phyloP scores from a whole-genome alignment of 1,140 invertebrate genomes.

The Cecropterus lyciades region DNA sequence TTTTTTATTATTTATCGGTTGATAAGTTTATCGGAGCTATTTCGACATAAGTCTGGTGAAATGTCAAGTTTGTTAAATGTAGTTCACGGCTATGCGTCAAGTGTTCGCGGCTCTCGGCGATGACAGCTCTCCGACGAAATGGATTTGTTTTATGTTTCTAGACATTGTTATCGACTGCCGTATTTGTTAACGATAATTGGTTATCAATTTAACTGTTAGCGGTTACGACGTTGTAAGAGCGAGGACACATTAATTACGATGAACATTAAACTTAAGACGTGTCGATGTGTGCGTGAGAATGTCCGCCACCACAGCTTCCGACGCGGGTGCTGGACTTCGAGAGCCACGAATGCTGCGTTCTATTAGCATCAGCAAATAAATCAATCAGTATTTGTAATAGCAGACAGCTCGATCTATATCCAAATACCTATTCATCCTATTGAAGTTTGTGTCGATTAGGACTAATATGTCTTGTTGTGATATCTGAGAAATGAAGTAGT shows the following conservation, averaged over 20 bases:
- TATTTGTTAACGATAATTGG: slow-evolving; percentile 26
- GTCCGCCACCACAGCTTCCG: no score
- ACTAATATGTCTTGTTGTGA: no score
- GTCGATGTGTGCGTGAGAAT: no score
- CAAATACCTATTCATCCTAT: no score
- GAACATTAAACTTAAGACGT: no score
- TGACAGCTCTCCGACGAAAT: slow-evolving; percentile 5
- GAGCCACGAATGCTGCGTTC: no score
- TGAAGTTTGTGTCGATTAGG: no score
- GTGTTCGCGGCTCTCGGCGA: slow-evolving; percentile 1
- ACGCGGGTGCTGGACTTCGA: no score
- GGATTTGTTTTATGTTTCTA: slow-evolving; percentile 8
- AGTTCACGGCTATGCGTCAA: slow-evolving; percentile 15
- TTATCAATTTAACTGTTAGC: slow-evolving; percentile 19
- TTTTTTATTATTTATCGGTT: slow-evolving; percentile 1
- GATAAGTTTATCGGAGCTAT: slow-evolving; percentile 12
- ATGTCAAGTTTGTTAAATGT: slow-evolving; percentile 7
- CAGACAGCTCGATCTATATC: no score
- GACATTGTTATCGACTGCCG: slow-evolving; percentile 13
- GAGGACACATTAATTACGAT: slow-evolving; percentile 12
- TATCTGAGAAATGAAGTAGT: no score
- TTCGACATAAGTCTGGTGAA: slow-evolving; percentile 2
- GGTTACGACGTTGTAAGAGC: not conserved
- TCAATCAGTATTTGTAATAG: no score
- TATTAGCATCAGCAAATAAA: no score